Conservation (phyloP, 2,797 vertebrate genomes). For the Calcarius lapponicus region DNA sequence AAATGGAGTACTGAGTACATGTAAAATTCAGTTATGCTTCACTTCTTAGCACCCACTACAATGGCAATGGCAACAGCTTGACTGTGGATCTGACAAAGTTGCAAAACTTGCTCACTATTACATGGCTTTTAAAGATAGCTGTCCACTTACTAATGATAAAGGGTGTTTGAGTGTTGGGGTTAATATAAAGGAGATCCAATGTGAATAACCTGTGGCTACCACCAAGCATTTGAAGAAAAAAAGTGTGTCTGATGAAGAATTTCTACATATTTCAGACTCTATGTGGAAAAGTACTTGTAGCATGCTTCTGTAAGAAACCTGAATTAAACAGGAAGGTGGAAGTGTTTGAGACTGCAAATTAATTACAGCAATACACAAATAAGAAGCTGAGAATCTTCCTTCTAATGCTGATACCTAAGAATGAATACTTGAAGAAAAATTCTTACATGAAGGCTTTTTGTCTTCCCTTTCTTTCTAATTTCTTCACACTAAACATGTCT, state of each 20-base stretch:
- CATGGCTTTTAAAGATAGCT: not conserved
- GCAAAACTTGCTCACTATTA: not conserved
- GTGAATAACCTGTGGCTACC: not conserved
- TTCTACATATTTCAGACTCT: not conserved
- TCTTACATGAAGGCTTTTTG: not conserved
- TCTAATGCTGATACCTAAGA: not conserved
- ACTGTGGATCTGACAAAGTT: not conserved
- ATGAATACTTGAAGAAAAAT: not conserved
- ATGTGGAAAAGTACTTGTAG: not conserved
- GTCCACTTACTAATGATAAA: not conserved
- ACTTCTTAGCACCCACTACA: not conserved
- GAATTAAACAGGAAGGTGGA: not conserved
- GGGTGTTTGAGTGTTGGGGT: rapidly evolving
- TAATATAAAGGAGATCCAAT: not conserved
- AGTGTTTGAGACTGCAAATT: not conserved
- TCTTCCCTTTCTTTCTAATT: not conserved
- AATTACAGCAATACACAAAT: not conserved
- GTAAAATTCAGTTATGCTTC: not conserved
- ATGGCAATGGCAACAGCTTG: not conserved
- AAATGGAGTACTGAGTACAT: not conserved
- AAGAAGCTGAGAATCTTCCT: not conserved
- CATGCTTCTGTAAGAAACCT: not conserved
- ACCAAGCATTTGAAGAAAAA: not conserved
- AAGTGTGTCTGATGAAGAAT: not conserved
- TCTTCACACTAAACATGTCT: not conserved